A percentile compares a stretch with the other conserved stretches of the same genome.
Evolutionary conservation across 2,113 vertebrate genomes (phyloP).

Genomic region (Aspiorhynchus laticeps): DNA sequence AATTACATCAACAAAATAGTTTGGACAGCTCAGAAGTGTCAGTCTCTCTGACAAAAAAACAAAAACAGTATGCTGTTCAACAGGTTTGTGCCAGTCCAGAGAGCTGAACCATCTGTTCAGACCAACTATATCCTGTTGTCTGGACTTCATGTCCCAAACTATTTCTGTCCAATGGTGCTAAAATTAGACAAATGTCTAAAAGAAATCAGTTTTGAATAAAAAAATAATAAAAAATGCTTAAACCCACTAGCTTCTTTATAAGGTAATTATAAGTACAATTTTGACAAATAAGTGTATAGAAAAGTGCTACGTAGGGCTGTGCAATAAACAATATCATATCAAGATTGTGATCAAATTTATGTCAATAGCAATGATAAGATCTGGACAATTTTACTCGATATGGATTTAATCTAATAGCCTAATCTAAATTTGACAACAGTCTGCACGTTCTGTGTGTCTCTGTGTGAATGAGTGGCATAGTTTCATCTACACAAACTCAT

Average conservation of each 20-base stretch:
- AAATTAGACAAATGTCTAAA: background rate
- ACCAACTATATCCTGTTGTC: background rate
- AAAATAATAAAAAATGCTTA: no score
- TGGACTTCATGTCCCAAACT: constrained; percentile 2
- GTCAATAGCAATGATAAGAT: no score
- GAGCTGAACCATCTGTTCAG: constrained; percentile 32
- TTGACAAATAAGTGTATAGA: background rate
- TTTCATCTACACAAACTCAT: no score
- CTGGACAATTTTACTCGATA: no score
- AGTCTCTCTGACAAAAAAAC: background rate
- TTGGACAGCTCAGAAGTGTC: background rate
- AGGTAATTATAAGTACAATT: background rate
- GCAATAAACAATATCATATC: no score
- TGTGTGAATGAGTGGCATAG: no score
- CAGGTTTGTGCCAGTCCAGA: background rate
- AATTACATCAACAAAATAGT: background rate
- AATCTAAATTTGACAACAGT: no score
- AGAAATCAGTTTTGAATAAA: background rate
- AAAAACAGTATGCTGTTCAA: background rate
- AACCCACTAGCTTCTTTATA: background rate
- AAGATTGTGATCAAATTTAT: no score
- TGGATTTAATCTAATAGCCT: no score
- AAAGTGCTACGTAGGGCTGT: background rate
- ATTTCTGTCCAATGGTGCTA: background rate
- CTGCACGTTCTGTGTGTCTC: no score